These are phyloP conservation scores for Genyomyrus donnyi DNA, from an alignment of 2,113 vertebrate species.

Conservation along the genomic window DNA sequence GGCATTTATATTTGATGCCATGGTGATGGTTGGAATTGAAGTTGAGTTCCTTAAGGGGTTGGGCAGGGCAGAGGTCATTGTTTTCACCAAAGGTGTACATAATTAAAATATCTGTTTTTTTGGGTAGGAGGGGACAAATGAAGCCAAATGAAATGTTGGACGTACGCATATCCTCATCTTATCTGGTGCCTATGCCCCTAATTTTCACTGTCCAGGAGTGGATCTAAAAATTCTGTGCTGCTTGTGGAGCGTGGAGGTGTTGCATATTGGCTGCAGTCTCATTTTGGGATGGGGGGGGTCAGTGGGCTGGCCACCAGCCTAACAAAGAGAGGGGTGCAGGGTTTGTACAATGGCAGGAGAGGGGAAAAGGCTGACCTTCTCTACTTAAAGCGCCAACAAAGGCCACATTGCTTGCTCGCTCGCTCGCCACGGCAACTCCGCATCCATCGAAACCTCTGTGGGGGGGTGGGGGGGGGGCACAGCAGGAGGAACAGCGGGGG, in stretches of 20 bases:
- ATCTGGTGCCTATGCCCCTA: not conserved
- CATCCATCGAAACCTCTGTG: not conserved
- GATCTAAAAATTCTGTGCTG: not conserved
- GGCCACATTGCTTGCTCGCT: not conserved
- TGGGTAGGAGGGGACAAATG: not conserved
- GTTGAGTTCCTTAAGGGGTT: not conserved
- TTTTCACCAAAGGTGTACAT: not conserved
- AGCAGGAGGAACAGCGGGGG: not conserved
- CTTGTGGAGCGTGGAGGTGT: not conserved
- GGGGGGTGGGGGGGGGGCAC: not conserved
- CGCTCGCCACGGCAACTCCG: not conserved
- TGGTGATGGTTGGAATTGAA: not conserved
- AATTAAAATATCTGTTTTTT: not conserved
- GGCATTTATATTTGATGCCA: not conserved
- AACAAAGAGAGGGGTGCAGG: not conserved
- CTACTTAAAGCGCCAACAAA: not conserved
- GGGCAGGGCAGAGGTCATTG: not conserved
- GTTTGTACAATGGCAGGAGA: not conserved
- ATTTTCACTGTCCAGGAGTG: not conserved
- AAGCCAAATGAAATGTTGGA: not conserved
- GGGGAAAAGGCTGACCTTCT: not conserved
- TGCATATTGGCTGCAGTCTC: not conserved
- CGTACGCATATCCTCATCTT: not conserved
- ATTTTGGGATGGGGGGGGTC: not conserved
- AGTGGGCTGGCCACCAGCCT: not conserved